Percentiles rank a stretch among this genome's conserved stretches.
Conservation (phyloP, 2,797 vertebrate species). For the Heliangelus exortis region DNA sequence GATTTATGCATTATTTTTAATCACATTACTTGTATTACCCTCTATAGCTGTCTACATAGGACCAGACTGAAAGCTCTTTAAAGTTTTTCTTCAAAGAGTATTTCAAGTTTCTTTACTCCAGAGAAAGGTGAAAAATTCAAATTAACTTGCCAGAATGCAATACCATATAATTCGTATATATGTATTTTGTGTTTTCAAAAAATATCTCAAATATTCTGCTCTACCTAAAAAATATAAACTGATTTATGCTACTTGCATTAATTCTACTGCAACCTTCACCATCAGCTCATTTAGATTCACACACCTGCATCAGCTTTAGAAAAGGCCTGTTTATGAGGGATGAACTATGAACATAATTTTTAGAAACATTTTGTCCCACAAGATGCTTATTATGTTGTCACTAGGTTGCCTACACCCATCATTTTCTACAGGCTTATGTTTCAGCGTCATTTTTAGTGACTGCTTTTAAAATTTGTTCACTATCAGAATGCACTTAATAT, state of each 20-base stretch:
- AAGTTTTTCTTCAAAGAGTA: background rate
- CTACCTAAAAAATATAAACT: background rate
- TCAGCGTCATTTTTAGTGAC: background rate
- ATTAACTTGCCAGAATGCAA: background rate
- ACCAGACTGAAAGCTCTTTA: background rate
- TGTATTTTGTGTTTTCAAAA: background rate
- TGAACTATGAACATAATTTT: slow-evolving; percentile 7
- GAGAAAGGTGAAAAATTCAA: background rate
- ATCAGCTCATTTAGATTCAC: background rate
- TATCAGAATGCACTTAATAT: background rate
- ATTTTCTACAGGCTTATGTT: background rate
- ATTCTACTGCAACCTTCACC: background rate
- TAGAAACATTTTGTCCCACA: background rate
- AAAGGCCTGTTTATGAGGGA: slow-evolving; percentile 13
- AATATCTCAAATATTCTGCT: background rate
- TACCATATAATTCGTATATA: background rate
- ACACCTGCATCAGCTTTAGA: background rate
- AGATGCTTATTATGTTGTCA: background rate
- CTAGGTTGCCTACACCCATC: background rate
- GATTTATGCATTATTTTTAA: background rate
- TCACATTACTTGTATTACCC: background rate
- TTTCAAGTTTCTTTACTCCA: background rate
- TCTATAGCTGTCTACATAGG: background rate
- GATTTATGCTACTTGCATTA: background rate
- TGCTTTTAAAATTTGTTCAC: background rate